These are phyloP conservation scores for Thripadectes ignobilis DNA, from an alignment of 2,797 vertebrate species.

Conservation along the genomic window DNA sequence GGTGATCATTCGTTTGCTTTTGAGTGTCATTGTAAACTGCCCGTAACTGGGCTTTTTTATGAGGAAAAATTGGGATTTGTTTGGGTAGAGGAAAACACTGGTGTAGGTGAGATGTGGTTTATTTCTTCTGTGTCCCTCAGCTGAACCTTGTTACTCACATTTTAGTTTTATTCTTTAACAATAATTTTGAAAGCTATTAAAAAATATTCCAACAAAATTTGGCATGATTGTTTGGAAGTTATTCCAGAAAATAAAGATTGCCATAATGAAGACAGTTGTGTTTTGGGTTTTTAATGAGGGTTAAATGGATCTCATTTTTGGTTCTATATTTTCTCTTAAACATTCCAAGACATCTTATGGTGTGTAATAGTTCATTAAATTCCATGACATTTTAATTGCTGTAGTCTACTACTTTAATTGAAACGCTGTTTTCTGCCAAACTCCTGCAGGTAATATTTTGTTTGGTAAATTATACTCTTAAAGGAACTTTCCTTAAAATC, in stretches of 20 bases:
- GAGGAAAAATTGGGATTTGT: neutral
- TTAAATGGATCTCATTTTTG: neutral
- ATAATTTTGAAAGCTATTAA: neutral
- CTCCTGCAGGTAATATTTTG: neutral
- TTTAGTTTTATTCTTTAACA: neutral
- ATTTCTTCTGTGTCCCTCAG: neutral
- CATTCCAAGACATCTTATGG: neutral
- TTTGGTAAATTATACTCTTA: neutral
- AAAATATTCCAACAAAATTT: neutral
- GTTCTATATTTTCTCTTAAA: neutral
- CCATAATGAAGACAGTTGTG: neutral
- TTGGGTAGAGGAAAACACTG: neutral
- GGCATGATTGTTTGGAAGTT: neutral
- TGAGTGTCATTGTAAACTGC: neutral
- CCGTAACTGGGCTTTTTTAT: neutral
- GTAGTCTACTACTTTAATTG: neutral
- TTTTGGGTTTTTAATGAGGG: neutral
- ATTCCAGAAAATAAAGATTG: neutral
- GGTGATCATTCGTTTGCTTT: neutral
- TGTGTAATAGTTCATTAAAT: neutral
- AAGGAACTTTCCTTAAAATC: neutral
- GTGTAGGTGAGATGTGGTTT: neutral
- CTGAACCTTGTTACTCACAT: neutral
- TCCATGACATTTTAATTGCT: neutral
- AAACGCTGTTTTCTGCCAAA: neutral